phyloP scores from a whole-genome alignment of 1,140 invertebrate species.

The Bemisia tabaci region DNA sequence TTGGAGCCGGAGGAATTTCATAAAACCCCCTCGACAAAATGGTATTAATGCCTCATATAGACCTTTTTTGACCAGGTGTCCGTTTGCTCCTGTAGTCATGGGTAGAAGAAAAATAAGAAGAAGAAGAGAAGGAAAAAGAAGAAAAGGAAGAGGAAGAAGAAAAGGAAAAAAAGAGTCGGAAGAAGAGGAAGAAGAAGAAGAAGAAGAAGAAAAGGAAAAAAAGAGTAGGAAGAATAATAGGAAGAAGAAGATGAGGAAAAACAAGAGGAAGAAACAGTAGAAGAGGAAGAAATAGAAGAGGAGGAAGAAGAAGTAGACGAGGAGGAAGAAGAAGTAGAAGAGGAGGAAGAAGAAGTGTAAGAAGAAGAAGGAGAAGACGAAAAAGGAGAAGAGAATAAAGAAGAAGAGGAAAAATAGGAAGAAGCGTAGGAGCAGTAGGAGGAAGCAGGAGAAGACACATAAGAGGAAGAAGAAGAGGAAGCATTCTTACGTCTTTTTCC shows the following conservation, averaged over 20 bases:
- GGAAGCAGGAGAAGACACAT: slow-evolving; percentile 5
- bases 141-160: slow-evolving; percentile 6
- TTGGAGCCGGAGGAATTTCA: too few species aligned
- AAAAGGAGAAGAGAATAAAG: slow-evolving; percentile 1
- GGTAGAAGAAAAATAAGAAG: slow-evolving; percentile 6
- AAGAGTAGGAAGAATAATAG: neutral
- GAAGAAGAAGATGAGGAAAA: slow-evolving; percentile 8
- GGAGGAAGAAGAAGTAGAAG: slow-evolving; percentile 8
- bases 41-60: too few species aligned
- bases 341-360: slow-evolving; percentile 6
- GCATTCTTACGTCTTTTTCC: too few species aligned
- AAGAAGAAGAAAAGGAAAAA: neutral
- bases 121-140: slow-evolving; percentile 5
- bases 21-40: too few species aligned
- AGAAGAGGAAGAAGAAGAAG: slow-evolving; percentile 6
- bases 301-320: slow-evolving; percentile 5
- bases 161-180: slow-evolving; percentile 6
- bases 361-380: slow-evolving; percentile 5
- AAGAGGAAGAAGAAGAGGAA: too few species aligned
- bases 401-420: slow-evolving; percentile 5
- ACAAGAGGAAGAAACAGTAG: slow-evolving; percentile 8
- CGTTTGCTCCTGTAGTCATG: too few species aligned
- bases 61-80: too few species aligned
- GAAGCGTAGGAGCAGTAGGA: too few species aligned
- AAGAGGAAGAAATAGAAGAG: slow-evolving; percentile 7